Conservation (phyloP, 2,797 vertebrate species). For the Calcarius lapponicus region DNA sequence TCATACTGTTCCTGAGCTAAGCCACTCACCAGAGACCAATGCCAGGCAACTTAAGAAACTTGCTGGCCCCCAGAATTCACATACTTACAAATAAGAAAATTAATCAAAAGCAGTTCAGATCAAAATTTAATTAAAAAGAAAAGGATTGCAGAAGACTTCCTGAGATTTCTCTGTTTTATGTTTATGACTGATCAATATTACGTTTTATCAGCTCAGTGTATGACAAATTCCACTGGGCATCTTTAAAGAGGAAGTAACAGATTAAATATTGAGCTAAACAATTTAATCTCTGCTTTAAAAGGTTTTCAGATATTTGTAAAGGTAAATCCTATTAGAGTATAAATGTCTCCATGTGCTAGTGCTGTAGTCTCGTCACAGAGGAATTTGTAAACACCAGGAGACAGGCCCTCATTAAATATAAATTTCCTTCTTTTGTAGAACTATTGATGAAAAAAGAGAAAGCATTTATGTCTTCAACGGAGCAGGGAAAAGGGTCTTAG, state of each 20-base stretch:
- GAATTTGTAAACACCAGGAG: slow-evolving; percentile 72
- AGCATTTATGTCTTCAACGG: neutral
- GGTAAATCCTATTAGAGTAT: slow-evolving; percentile 77
- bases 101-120: slow-evolving; percentile 81
- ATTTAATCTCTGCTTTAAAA: slow-evolving; percentile 81
- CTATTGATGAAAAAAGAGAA: slow-evolving; percentile 40
- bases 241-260: slow-evolving; percentile 83
- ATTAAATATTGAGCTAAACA: slow-evolving; percentile 84
- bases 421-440: slow-evolving; percentile 63
- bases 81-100: slow-evolving; percentile 80
- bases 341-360: slow-evolving; percentile 60
- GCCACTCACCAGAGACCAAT: slow-evolving; percentile 78
- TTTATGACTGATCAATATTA: slow-evolving; percentile 81
- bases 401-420: slow-evolving; percentile 65
- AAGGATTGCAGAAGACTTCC: slow-evolving; percentile 67
- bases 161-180: slow-evolving; percentile 69
- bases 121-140: slow-evolving; percentile 84
- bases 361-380: slow-evolving; percentile 59
- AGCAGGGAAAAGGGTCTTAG: neutral
- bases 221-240: slow-evolving; percentile 78
- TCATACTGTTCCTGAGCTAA: slow-evolving; percentile 80
- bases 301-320: slow-evolving; percentile 80
- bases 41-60: slow-evolving; percentile 79
- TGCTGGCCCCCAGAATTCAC: slow-evolving; percentile 74
- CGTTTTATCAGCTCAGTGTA: slow-evolving; percentile 71